Evolutionary conservation across 2,113 vertebrate genomes (phyloP), one percentile per base, ranked within the genome.

Genomic region (Hypomesus transpacificus): DNA sequence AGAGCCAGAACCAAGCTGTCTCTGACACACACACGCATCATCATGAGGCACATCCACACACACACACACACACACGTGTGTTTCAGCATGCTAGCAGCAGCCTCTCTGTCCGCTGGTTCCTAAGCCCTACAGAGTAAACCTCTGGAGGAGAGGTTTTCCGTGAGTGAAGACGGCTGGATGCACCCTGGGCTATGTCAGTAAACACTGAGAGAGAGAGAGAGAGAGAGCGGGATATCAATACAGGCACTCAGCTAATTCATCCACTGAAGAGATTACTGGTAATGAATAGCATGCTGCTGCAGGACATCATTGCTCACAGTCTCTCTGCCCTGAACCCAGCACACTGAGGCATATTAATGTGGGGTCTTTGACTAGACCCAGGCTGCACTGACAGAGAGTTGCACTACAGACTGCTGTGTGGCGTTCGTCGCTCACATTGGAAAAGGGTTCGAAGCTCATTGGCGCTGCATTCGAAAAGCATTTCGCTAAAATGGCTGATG

Each of bases 241-340:
- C 56, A 75, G 62, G 31, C 39, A 58, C 73, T 58, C 3, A 56
- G 68, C 84, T 88, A 86, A 90, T 88, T 83, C 87, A 82, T 88
- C 84, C 79, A 39, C 74, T 26, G 78, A 84, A 16, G 71, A 80
- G 85, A 89, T 88, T 87, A 76, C 76, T 69, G 80, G 81, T 86
- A 87, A 90, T 89, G 87, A 89, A 91, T 87, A 82, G 82, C 84
- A 77, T 81, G 81, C 79, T 78, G 77, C 82, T 74, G 76, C 71
- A 75, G 85, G 82, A 82, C 75, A 74, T 84, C 82, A 88, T 89
- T 82, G 59, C 75, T 86, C 79, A 83, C 56, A 58, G 70, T 75
- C 62, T 64, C 70, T 78, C 69, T 72, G 79, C 75, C 69, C 70
- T 34, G 75, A 69, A 69, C 70, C 72, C 69, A 68, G 39, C 67